Base-by-base conservation (phyloP, 2,888 invertebrate species). In the Andrena hattorfiana region DNA sequence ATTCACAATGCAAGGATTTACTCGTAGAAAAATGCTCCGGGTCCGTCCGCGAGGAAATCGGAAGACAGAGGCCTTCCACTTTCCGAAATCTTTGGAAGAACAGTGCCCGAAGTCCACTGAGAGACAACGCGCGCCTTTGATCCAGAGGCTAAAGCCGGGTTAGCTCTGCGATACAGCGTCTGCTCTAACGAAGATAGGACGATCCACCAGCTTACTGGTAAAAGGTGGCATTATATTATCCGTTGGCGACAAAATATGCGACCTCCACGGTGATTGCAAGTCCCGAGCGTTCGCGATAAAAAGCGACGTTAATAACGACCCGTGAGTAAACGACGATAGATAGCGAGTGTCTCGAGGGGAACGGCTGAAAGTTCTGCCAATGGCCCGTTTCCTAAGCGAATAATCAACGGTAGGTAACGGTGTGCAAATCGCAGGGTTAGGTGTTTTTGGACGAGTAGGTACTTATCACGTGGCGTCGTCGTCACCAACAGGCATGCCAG, bases 261-360 rank as follows among this genome's bases (percentile, higher is more conserved):
- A 68, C 76, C 80, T 86, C 75, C 67, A 42, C n/a, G 56, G 16
- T 16, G 87, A 79, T 77, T 32, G 8, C 30, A 30, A 30, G 30
- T 7, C 30, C n/a, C n/a, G 16, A 56, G 30, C 69, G 56, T 10
- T 59, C 30, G 48, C 49, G 60, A 70, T 79, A 84, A 86, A 86
- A 83, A 85, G 66, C n/a, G 62, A 64, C 60, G 77, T 80, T 86
- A 75, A 77, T 48, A 80, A 81, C 69, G 62, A 82, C 71, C 56
- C 73, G 54, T 63, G 35, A 28, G 23, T 64, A 2, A 32, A n/a
- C 23, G 30, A 20, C 5, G 59, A 28, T 20, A 42, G n/a, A n/a
- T n/a, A 26, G 59, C 0, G 16, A 54, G 35, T 51, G 20, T 26
- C 28, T 42, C n/a, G 30, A 66, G 32, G 54, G n/a, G 20, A 76